Conservation (phyloP, 1,140 invertebrate genomes). For the Bombus confusus region DNA sequence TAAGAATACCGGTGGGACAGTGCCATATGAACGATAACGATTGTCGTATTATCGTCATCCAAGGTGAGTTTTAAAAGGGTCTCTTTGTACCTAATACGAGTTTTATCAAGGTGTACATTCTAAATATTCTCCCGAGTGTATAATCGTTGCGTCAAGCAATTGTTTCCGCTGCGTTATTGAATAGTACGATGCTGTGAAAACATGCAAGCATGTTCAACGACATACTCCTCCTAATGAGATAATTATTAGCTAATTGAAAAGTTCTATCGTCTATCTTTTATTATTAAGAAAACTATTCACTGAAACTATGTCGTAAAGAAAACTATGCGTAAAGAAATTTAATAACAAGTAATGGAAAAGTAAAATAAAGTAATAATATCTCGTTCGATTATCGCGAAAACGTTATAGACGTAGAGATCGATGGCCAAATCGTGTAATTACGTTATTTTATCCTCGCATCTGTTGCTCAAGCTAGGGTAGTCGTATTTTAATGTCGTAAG, state of each 20-base stretch:
- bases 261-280: no score
- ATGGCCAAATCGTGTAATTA: not conserved
- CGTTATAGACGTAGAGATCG: not conserved
- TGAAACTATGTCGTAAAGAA: no score
- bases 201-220: not conserved
- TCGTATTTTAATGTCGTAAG: conserved; percentile 25
- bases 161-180: not conserved
- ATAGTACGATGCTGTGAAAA: no score
- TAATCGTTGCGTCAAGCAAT: not conserved
- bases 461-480: not conserved
- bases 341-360: no score
- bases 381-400: not conserved
- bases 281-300: no score
- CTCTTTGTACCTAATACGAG: not conserved
- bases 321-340: no score
- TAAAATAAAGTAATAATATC: no score
- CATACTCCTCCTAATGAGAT: not conserved
- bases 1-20: conserved; percentile 16
- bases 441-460: conserved; percentile 18
- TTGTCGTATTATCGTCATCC: conserved; percentile 28
- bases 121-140: not conserved
- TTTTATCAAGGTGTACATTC: not conserved
- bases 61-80: conserved; percentile 27
- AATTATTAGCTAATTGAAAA: not conserved
- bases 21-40: conserved; percentile 39